A percentile compares a stretch with the other conserved stretches of the same genome.
phyloP scores from a whole-genome alignment of 92 coral and sea anemone species.

The Hydrozoanthus gracilis region DNA sequence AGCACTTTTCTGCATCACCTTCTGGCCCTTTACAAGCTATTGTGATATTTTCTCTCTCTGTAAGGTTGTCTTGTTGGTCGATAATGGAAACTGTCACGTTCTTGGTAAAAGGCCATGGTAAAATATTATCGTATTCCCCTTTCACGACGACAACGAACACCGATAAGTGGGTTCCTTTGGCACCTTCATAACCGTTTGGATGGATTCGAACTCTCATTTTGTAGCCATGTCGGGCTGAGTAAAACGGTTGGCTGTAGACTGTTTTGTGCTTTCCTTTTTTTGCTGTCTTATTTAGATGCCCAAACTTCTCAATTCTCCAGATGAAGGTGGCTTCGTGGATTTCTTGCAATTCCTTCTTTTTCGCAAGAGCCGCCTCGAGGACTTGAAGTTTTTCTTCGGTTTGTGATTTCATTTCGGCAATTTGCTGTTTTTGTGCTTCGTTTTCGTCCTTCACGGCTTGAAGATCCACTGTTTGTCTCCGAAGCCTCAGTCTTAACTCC shows the following conservation, averaged over 20 bases:
- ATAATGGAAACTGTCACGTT: constrained; percentile 19
- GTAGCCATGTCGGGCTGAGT: constrained; percentile 37
- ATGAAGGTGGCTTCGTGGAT: constrained; percentile 8
- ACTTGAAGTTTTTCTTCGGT: constrained; percentile 37
- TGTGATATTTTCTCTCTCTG: constrained; percentile 34
- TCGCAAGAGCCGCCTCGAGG: constrained; percentile 19
- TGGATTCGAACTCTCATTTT: constrained; percentile 40
- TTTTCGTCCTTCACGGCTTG: constrained; percentile 7
- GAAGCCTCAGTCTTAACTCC: neutral
- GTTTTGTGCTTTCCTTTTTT: constrained; percentile 42
- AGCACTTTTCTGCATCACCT: constrained; percentile 9
- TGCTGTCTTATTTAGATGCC: constrained; percentile 20
- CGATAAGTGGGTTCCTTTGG: constrained; percentile 42
- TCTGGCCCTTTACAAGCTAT: constrained; percentile 5
- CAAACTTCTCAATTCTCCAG: constrained; percentile 39
- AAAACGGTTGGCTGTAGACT: constrained; percentile 26
- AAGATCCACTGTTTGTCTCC: constrained; percentile 24
- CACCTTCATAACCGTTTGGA: constrained; percentile 31
- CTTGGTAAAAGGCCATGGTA: constrained; percentile 40
- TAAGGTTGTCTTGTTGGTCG: constrained; percentile 37
- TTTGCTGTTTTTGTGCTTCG: constrained; percentile 20
- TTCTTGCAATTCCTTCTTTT: neutral
- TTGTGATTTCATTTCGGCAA: constrained; percentile 19
- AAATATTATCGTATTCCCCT: constrained; percentile 32
- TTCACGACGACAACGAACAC: constrained; percentile 30